phyloP scores from a whole-genome alignment of 2,888 invertebrate species.

The Xestoiulus laeticollis region DNA sequence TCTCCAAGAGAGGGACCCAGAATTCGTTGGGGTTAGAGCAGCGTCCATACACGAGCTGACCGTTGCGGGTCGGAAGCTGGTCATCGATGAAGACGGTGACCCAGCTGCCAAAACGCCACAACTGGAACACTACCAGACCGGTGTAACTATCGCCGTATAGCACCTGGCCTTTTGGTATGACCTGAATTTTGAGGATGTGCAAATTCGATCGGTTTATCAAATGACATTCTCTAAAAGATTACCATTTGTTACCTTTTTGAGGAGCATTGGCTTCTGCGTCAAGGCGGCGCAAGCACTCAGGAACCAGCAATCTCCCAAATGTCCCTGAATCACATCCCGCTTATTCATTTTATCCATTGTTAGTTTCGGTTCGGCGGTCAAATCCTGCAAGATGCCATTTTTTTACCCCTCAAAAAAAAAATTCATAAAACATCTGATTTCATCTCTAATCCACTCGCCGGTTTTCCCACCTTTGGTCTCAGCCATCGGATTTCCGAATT shows the following conservation, averaged over 20 bases:
- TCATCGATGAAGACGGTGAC: conserved; percentile 72
- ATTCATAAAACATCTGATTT: not conserved
- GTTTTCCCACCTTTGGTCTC: conserved; percentile 62
- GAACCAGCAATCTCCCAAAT: conserved; percentile 67
- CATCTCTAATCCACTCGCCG: not conserved
- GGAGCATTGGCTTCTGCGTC: conserved; percentile 63
- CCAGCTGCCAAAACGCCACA: conserved; percentile 66
- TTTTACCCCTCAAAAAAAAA: too few relatives aligned
- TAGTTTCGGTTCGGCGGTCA: conserved; percentile 64
- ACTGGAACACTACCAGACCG: conserved; percentile 64
- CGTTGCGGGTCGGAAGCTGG: conserved; percentile 86
- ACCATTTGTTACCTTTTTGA: conserved; percentile 62
- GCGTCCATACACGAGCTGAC: conserved; percentile 84
- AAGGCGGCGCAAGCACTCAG: conserved; percentile 66
- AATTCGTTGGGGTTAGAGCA: conserved; percentile 80
- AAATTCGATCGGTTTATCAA: not conserved
- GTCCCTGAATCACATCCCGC: conserved; percentile 68
- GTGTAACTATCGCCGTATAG: conserved; percentile 63
- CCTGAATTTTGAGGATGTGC: conserved; percentile 57
- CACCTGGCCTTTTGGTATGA: conserved; percentile 62
- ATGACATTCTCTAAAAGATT: too few relatives aligned
- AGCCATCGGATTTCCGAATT: conserved; percentile 64
- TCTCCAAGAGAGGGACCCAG: conserved; percentile 90
- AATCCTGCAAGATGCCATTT: conserved; percentile 1
- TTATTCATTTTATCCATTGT: conserved; percentile 67